These are phyloP conservation scores for Microtus oregoni DNA, from an alignment of 2,113 vertebrate species.

Conservation along the genomic window DNA sequence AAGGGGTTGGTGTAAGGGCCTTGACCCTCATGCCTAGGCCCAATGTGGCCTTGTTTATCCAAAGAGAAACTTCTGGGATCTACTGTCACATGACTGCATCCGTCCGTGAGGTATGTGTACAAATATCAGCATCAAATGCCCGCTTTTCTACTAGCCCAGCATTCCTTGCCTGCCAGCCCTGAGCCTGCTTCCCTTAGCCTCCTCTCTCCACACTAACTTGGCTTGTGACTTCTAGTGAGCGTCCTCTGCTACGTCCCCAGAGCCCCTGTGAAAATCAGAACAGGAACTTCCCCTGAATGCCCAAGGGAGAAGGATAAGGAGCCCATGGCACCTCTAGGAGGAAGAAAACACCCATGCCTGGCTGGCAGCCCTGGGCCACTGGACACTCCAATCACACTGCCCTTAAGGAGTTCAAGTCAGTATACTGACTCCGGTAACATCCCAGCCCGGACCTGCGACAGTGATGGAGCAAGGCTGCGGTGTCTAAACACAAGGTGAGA, in stretches of 20 bases:
- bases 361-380: neutral
- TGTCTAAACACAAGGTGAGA: neutral
- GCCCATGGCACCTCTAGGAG: neutral
- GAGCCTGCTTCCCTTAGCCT: neutral
- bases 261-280: neutral
- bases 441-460: neutral
- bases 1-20: neutral
- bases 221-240: neutral
- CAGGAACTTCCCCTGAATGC: neutral
- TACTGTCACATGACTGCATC: neutral
- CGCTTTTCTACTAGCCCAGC: too few relatives aligned
- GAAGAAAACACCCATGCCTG: neutral
- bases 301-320: neutral
- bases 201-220: neutral
- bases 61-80: neutral
- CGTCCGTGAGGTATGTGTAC: fast-evolving
- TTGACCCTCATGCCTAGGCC: neutral
- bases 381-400: neutral
- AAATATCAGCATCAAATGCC: too few relatives aligned
- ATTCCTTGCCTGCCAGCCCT: too few relatives aligned
- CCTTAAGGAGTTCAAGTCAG: neutral
- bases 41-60: neutral
- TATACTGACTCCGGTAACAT: neutral
- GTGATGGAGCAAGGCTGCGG: neutral
- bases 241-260: neutral